phyloP scores from a whole-genome alignment of 37 sponge, comb jelly and placozoan species.

The Beroe ovata region DNA sequence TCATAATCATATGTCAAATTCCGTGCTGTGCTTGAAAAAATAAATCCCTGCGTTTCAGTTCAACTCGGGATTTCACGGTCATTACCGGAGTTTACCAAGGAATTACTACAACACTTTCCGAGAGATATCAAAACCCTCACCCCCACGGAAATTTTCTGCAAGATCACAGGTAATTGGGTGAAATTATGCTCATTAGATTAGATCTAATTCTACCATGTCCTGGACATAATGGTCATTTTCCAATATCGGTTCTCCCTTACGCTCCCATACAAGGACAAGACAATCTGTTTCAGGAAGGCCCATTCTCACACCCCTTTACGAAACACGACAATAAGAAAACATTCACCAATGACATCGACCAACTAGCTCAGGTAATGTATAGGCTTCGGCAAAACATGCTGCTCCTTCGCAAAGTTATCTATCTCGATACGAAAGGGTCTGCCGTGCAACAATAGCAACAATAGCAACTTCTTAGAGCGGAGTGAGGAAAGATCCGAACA shows the following conservation, averaged over 20 bases:
- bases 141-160: slow-evolving; percentile 14
- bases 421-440: no score
- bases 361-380: slow-evolving; percentile 1
- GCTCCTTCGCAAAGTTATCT: no score
- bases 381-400: no score
- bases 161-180: slow-evolving; percentile 52
- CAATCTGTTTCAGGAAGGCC: slow-evolving; percentile 9
- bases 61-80: slow-evolving; percentile 64
- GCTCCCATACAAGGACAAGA: no score
- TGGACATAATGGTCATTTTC: no score
- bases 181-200: no score
- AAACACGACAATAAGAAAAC: slow-evolving; percentile 67
- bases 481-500: slow-evolving; percentile 30
- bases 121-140: slow-evolving; percentile 56
- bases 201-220: no score
- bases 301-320: slow-evolving; percentile 55
- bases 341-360: slow-evolving; percentile 60
- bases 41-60: no score
- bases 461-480: slow-evolving; percentile 8
- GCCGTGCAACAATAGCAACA: no score
- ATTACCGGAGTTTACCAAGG: slow-evolving; percentile 36
- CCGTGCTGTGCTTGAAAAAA: no score
- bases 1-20: no score
- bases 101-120: slow-evolving; percentile 66
- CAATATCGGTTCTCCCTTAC: no score